Base-by-base conservation (phyloP, 2,888 invertebrate species). In the Tenthredo amoena region DNA sequence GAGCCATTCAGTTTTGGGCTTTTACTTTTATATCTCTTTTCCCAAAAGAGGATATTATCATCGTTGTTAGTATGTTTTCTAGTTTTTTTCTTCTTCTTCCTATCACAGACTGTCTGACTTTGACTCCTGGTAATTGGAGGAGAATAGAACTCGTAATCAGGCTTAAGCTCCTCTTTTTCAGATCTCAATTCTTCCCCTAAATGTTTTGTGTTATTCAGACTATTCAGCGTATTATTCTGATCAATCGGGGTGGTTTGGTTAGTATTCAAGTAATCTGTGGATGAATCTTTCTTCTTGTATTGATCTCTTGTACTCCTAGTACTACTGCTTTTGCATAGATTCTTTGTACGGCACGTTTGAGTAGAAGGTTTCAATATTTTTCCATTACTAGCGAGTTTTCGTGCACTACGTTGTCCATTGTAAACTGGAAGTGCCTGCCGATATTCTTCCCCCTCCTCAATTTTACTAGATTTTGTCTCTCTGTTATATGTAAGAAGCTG, bases 71-170 rank as follows among this genome's bases (percentile, higher is more conserved):
- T 18, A 18, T n/a, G 6, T 55, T n/a, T 55, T 55, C 55, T 55
- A n/a, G 55, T 55, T 5, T 55, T n/a, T n/a, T n/a, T 55, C 7
- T 50, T 50, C 50, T n/a, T 55, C 55, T 50, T 5, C 50, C n/a
- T 55, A 55, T 55, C n/a, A n/a, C 55, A 55, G n/a, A n/a, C 55
- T n/a, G 55, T 55, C 55, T 55, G 55, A 55, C 55, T 55, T 55
- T n/a, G 55, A 55, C 55, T 55, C 55, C 55, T 55, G 4, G 55
- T 55, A 55, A 55, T 55, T n/a, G 55, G 55, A n/a, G 55, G n/a
- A 7, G 55, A 55, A 55, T 55, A 55, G 7, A 55, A 55, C 6
- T n/a, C n/a, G 1, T n/a, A 55, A 55, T 55, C n/a, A 55, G 55
- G 7, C 0, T 7, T n/a, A 7, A n/a, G 1, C 55, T n/a, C 55